phyloP scores from a whole-genome alignment of 2,888 invertebrate species.

The Mythimna albipuncta region DNA sequence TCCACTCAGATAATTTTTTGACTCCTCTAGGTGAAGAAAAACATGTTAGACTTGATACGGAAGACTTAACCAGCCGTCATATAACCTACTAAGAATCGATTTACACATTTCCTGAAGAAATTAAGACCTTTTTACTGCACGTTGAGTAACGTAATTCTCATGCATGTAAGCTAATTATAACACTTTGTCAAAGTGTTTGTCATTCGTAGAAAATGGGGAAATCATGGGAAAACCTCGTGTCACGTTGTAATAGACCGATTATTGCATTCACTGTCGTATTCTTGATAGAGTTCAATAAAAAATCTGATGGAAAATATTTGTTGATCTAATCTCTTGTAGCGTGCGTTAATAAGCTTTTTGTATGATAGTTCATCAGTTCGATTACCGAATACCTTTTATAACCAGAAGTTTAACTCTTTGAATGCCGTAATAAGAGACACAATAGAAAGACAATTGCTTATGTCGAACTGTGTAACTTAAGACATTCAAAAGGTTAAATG shows the following conservation, averaged over 20 bases:
- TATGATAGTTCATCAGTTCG: background rate
- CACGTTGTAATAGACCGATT: constrained; percentile 35
- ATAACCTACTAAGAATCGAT: constrained; percentile 26
- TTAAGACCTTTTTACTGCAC: constrained; percentile 42
- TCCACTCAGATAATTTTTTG: too few species aligned
- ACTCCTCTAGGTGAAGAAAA: too few species aligned
- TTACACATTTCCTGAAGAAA: constrained; percentile 32
- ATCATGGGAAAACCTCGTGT: constrained; percentile 58
- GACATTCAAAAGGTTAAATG: too few species aligned
- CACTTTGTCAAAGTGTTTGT: constrained; percentile 55
- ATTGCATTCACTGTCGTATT: constrained; percentile 24
- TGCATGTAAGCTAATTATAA: constrained; percentile 56
- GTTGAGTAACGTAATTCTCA: constrained; percentile 58
- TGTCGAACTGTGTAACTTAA: too few species aligned
- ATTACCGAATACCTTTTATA: background rate
- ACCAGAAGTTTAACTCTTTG: too few species aligned
- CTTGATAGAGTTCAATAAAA: constrained; percentile 19
- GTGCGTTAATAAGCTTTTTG: background rate
- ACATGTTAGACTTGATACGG: background rate
- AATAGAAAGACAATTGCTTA: too few species aligned
- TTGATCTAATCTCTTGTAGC: constrained; percentile 23
- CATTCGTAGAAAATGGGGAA: constrained; percentile 60
- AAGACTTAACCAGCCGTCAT: background rate
- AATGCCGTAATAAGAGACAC: too few species aligned
- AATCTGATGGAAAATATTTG: constrained; percentile 24